Percentiles rank a stretch among this genome's conserved stretches.
Conservation (phyloP, 1,140 invertebrate species). For the Drosophila burlai region DNA sequence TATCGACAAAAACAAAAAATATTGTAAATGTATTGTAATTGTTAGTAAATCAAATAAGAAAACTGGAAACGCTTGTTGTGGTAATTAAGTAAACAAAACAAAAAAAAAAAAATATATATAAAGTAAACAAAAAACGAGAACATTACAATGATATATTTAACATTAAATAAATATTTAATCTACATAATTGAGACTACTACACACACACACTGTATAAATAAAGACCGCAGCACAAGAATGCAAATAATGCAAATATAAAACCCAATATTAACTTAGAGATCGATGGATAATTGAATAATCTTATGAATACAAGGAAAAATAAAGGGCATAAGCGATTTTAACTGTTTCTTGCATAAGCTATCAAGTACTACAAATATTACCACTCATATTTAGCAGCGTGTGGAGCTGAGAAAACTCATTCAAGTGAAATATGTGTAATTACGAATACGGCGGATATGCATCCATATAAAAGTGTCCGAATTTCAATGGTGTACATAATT, state of each 20-base stretch:
- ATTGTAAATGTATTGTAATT: conserved; percentile 74
- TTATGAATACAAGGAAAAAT: conserved; percentile 69
- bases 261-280: conserved; percentile 51
- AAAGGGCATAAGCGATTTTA: conserved; percentile 75
- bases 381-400: conserved; percentile 45
- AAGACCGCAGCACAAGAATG: conserved; percentile 38
- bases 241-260: conserved; percentile 33
- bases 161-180: conserved; percentile 62
- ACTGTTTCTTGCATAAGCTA: conserved; percentile 70
- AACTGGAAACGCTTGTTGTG: conserved; percentile 82
- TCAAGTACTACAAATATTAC: conserved; percentile 43
- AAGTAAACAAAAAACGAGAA: conserved; percentile 24
- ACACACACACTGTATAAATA: conserved; percentile 63
- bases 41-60: conserved; percentile 82
- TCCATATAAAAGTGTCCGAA: conserved; percentile 21
- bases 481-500: conserved; percentile 50
- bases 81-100: conserved; percentile 65
- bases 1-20: conserved; percentile 13
- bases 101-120: conserved; percentile 15
- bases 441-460: conserved; percentile 29
- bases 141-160: conserved; percentile 35
- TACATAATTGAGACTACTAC: conserved; percentile 67
- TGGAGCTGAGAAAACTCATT: conserved; percentile 40
- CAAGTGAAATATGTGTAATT: conserved; percentile 49
- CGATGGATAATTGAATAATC: conserved; percentile 68